Base-by-base conservation (phyloP, 2,888 invertebrate genomes). In the Marronus borbonicus region DNA sequence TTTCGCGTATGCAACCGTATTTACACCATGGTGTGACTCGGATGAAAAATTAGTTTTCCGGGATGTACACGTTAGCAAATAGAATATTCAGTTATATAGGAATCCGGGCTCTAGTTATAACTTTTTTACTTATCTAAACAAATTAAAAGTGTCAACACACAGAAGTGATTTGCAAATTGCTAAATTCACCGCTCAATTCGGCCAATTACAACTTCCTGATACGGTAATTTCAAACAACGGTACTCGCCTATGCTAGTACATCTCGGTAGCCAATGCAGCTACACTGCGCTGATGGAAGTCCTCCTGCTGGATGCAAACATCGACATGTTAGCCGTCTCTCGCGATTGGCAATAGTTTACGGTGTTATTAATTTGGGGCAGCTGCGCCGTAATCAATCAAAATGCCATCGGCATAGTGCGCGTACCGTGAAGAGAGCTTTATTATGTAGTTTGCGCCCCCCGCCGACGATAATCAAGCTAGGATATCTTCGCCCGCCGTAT, bases 361-460 rank as follows among this genome's bases (percentile, higher is more conserved):
- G 36, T 55, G 70, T 58, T 70, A 70, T 70, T 70, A 70, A 70
- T 70, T 70, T 58, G 14, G 70, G 58, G 58, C 70, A 20, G 70
- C 58, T 58, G 70, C 70, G 55, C 55, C 55, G 76, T 76, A 66
- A 76, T 76, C 76, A 77, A 77, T 77, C 77, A 77, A 77, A 69
- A 70, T 77, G 77, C 77, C 77, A 70, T 77, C 49, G 70, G 60
- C 77, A 77, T 62, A 62, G 70, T 62, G 77, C 60, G 62, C 68
- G 68, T 39, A 60, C 70, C 60, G 68, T 68, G 70, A 77, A 77
- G 64, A 52, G 77, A 52, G 77, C 76, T 77, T 70, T 77, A 77
- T 70, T 70, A 77, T 70, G 77, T 69, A 70, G 68, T 76, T 76
- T 58, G 66, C 66, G 55, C 28, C 20, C 28, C 14, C n/a, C 39